phyloP scores from a whole-genome alignment of 2,888 invertebrate species.

The Eupithecia insigniata region DNA sequence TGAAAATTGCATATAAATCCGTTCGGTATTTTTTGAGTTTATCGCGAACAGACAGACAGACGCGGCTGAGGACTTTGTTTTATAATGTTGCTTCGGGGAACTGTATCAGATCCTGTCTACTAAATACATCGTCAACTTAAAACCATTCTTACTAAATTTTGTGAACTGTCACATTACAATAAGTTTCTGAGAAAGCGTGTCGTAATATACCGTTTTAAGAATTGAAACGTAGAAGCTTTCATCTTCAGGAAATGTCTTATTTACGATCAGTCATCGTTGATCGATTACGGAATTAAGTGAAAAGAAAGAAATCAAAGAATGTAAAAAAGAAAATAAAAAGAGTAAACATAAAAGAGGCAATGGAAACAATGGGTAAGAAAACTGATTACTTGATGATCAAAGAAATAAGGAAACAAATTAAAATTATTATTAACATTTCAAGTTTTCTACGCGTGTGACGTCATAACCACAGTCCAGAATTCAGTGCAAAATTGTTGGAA shows the following conservation, averaged over 20 bases:
- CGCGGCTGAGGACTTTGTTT: no score
- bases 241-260: conserved; percentile 70
- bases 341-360: not conserved
- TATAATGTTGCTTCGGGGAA: not conserved
- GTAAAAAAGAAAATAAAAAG: not conserved
- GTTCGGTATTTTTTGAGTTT: no score
- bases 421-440: not conserved
- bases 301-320: conserved; percentile 25
- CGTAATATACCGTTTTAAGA: conserved; percentile 31
- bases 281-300: conserved; percentile 43
- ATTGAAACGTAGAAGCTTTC: conserved; percentile 63
- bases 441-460: not conserved
- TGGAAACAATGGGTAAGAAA: not conserved
- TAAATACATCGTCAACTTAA: conserved; percentile 29
- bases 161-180: conserved; percentile 33
- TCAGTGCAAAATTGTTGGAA: not conserved
- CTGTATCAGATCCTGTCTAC: not conserved
- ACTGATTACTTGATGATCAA: not conserved
- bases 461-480: no score
- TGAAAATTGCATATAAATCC: no score
- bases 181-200: conserved; percentile 39
- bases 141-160: conserved; percentile 23
- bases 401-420: not conserved
- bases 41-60: no score
- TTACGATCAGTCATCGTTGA: conserved; percentile 50